Percentiles rank a stretch among this genome's conserved stretches.
Conservation (phyloP, 1,140 invertebrate genomes). For the Drosophila triauraria region DNA sequence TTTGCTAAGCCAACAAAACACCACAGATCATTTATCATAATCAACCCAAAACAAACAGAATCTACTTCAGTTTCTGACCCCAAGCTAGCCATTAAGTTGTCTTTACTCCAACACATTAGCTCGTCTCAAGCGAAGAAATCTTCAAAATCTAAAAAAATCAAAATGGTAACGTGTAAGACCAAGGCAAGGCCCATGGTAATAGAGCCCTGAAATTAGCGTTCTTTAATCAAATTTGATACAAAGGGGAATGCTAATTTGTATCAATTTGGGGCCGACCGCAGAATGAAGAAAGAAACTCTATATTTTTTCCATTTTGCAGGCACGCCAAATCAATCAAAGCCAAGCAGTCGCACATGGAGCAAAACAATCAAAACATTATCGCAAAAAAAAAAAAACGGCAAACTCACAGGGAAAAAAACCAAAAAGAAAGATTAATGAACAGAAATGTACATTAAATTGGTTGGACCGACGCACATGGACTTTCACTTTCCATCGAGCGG, state of each 20-base stretch:
- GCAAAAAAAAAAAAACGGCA: constrained; percentile 53
- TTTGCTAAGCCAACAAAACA: constrained; percentile 23
- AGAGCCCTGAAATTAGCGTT: constrained; percentile 31
- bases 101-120: constrained; percentile 6
- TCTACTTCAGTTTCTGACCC: not conserved
- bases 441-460: constrained; percentile 69
- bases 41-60: constrained; percentile 27
- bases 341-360: constrained; percentile 46
- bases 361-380: constrained; percentile 67
- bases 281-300: constrained; percentile 27
- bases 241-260: constrained; percentile 45
- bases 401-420: not conserved
- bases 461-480: constrained; percentile 44
- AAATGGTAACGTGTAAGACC: constrained; percentile 12
- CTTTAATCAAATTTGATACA: constrained; percentile 56
- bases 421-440: constrained; percentile 73
- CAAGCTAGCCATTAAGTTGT: constrained; percentile 34
- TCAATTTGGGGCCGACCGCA: constrained; percentile 52
- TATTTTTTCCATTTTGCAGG: constrained; percentile 27
- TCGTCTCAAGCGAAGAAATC: not conserved
- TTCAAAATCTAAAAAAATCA: not conserved
- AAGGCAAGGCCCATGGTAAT: constrained; percentile 2
- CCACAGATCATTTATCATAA: constrained; percentile 53
- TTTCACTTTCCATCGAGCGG: constrained; percentile 56
- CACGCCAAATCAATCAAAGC: constrained; percentile 50